Evolutionary conservation across 35 echinoderm and acorn worm species (phyloP), one percentile per base, ranked within the genome.

Genomic region (Anneissia japonica): DNA sequence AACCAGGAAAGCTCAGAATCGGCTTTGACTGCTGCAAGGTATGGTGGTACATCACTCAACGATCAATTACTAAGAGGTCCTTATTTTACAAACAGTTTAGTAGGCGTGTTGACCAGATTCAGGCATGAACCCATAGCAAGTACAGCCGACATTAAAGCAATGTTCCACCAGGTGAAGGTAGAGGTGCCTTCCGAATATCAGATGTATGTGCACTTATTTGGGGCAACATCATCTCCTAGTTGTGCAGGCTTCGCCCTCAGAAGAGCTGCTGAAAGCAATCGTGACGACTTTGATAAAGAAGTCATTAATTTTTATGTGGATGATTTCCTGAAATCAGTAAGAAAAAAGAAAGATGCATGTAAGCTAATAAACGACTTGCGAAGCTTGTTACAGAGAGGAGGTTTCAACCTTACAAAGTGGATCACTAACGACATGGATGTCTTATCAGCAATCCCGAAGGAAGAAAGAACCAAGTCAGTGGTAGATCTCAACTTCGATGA

Each of bases 1-100:
- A 91, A 82, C 83, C 92, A 3, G 82, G 78, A 19, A 94, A 94
- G 51, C 41, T 88, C 0, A 38, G 93, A 23, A 82, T 94, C 4
- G 84, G 87, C 0, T 95, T 78, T 64, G 85, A 91, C 40, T 77
- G 73, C 93, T 5, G 85, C 93, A 34, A 79, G n/a, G 39, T 93
- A 84, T 74, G n/a, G 84, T 26, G 87, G 79, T 21, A 89, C 76
- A 17, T 85, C 86, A 37, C 37, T 84, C 10, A 93, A 93, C 32
- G 30, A 86, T 23, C 82, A 85, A 74, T 46, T 87, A 40, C 39
- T 80, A 26, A 36, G 80, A 81, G 86, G 86, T 4, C 77, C 76
- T 1, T 30, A 87, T 31, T 46, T 35, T 40, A 87, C 86, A 43
- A 80, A 87, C 46, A 78, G 74, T 36, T 80, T 87, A 33, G 9